Evolutionary conservation across 2,797 vertebrate species (phyloP).

Genomic region (Poeciliopsis turneri): DNA sequence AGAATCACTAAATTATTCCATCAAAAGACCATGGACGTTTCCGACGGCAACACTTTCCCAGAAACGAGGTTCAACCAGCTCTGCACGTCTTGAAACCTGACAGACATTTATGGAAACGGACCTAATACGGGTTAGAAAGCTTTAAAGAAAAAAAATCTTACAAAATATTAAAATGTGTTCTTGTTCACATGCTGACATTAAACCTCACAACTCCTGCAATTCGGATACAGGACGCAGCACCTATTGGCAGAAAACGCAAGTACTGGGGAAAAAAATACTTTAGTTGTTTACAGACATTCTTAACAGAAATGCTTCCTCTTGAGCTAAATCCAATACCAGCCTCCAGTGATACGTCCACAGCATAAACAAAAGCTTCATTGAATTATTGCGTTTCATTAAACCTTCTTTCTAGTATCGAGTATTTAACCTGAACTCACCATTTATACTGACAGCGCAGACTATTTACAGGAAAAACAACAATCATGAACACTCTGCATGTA

Average conservation of each 20-base stretch:
- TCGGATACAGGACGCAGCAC: not conserved
- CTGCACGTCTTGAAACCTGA: not conserved
- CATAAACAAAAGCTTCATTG: not conserved
- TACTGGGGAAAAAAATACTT: not conserved
- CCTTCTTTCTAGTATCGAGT: not conserved
- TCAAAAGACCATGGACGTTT: not conserved
- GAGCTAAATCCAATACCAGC: not conserved
- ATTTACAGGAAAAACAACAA: slow-evolving; percentile 28
- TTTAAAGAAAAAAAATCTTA: not conserved
- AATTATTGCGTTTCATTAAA: not conserved
- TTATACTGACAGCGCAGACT: slow-evolving; percentile 1
- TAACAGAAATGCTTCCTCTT: not conserved
- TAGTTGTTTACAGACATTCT: not conserved
- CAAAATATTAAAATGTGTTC: not conserved
- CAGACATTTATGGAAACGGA: not conserved
- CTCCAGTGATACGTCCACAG: not conserved
- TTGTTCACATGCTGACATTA: not conserved
- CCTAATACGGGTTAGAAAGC: not conserved
- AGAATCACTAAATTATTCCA: slow-evolving; percentile 38
- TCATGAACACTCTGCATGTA: slow-evolving; percentile 14
- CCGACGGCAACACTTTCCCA: not conserved
- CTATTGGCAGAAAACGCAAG: not conserved
- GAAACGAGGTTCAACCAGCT: not conserved
- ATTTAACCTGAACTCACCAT: not conserved
- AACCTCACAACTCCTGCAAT: not conserved